These are phyloP conservation scores for Drosophila parabipectinata DNA, from an alignment of 1,140 invertebrate genomes.

Conservation along the genomic window DNA sequence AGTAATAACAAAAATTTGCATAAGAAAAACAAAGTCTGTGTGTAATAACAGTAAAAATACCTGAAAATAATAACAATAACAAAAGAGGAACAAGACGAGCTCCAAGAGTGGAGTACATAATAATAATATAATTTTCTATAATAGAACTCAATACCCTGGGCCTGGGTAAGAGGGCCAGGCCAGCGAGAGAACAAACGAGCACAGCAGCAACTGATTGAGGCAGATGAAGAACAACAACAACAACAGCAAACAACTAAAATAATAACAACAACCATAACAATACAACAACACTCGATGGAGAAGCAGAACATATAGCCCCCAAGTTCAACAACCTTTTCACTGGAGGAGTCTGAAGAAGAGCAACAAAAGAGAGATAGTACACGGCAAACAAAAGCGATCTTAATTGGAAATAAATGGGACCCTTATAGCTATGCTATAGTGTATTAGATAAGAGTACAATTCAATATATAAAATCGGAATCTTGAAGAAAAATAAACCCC, in stretches of 20 bases:
- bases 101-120: constrained; percentile 65
- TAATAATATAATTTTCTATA: constrained; percentile 82
- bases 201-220: constrained; percentile 43
- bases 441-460: not conserved
- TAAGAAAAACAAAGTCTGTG: constrained; percentile 51
- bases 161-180: constrained; percentile 8
- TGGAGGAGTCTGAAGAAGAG: constrained; percentile 36
- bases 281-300: constrained; percentile 43
- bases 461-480: no score
- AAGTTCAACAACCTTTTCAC: constrained; percentile 72
- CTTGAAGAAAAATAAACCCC: no score
- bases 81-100: constrained; percentile 18
- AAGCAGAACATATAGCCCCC: constrained; percentile 31
- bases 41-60: constrained; percentile 70
- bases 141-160: constrained; percentile 64
- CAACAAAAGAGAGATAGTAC: constrained; percentile 23
- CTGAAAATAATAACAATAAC: constrained; percentile 56
- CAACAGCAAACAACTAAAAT: constrained; percentile 54
- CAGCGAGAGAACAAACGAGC: constrained; percentile 26
- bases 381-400: constrained; percentile 6
- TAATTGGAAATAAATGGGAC: not conserved
- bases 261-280: constrained; percentile 48
- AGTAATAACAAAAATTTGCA: constrained; percentile 53
- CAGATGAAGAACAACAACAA: constrained; percentile 56
- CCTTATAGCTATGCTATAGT: not conserved